Evolutionary conservation across 2,113 vertebrate genomes (phyloP), one percentile per base, ranked within the genome.

Genomic region (Sinocyclocheilus rhinocerous): DNA sequence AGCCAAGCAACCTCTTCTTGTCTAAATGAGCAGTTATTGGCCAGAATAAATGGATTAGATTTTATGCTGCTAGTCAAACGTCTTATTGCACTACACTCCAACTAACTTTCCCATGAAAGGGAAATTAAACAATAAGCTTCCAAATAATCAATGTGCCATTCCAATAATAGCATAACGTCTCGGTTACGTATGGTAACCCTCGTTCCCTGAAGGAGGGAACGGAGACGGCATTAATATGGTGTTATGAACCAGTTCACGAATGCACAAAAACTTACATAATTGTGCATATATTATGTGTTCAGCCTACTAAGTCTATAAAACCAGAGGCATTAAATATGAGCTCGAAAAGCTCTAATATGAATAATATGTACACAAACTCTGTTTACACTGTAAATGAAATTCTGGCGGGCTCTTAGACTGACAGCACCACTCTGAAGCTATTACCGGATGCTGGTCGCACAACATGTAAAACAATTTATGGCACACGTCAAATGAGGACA

Each of bases 261-360:
- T 24, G 55, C 24, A 42, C 15, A 26, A 57, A 69, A 69, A 78
- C 33, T 36, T 76, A 16, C 39, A 76, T 22, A 42, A 65, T 13
- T 69, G 48, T 26, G 42, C 20, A 84, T 67, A 77, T 67, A 57
- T 36, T 22, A 12, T 55, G 52, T 10, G 16, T 78, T 36, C 48
- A 76, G 26, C 26, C 10, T 57, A 6, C 4, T 10, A 36, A 36
- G 20, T 85, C 26, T 61, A 55, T 55, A 85, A 85, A n/a, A 39
- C 42, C 10, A 36, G 20, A 65, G 75, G 45, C 26, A 48, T 33
- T 79, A 50, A 33, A 39, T 55, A 33, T 24, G 57, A 59, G 15
- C 36, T 84, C 5, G 57, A 15, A 83, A 73, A 83, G n/a, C 50
- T 79, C 20, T 29, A 79, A 72, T 29, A 76, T 29, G n/a, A 84